Percentiles rank a stretch among this genome's conserved stretches.
Evolutionary conservation across 1,140 invertebrate genomes (phyloP).

Genomic region (Drosophila neocordata): DNA sequence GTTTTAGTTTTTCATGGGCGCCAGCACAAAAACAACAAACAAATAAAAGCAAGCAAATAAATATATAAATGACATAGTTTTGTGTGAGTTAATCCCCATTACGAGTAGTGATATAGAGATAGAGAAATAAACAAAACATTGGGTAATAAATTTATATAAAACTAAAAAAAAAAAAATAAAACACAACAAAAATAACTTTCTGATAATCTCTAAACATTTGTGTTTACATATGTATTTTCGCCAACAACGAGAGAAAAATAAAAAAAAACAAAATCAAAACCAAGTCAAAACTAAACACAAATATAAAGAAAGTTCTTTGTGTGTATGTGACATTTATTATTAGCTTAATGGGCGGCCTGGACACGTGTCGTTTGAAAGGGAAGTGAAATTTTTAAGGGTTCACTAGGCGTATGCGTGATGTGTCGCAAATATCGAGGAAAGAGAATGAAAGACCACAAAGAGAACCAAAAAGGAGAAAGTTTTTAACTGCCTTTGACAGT

Average conservation of each 20-base stretch:
- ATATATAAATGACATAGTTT: slow-evolving; percentile 18
- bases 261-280: slow-evolving; percentile 4
- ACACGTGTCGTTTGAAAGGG: not conserved
- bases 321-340: slow-evolving; percentile 11
- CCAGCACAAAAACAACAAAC: slow-evolving; percentile 10
- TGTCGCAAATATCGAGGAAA: not conserved
- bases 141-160: slow-evolving; percentile 14
- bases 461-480: not conserved
- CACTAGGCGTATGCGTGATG: slow-evolving; percentile 11
- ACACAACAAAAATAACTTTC: not conserved
- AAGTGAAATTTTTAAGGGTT: slow-evolving; percentile 10
- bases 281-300: not conserved
- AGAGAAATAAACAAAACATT: slow-evolving; percentile 15
- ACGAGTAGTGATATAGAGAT: not conserved
- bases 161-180: not conserved
- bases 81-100: slow-evolving; percentile 8
- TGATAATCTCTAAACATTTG: slow-evolving; percentile 15
- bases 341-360: slow-evolving; percentile 12
- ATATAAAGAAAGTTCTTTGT: not conserved
- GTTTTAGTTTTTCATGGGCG: slow-evolving; percentile 13
- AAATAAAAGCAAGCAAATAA: slow-evolving; percentile 23
- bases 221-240: slow-evolving; percentile 15
- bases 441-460: not conserved
- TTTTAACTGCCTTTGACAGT: slow-evolving; percentile 12
- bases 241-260: not conserved